Conservation (phyloP, 2,113 vertebrate species). For the Larimichthys crocea region DNA sequence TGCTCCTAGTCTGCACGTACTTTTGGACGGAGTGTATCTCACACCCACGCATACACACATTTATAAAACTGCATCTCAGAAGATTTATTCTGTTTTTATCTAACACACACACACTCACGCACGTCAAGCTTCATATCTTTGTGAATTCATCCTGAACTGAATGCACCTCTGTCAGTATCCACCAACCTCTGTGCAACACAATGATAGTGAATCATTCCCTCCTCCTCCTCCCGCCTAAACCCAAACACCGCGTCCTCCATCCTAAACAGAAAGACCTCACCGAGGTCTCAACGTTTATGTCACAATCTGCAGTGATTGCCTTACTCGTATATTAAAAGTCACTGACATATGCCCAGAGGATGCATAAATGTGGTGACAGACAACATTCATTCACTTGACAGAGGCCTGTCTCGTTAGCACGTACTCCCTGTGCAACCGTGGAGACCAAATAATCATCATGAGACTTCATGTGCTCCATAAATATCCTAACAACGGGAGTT, state of each 20-base stretch:
- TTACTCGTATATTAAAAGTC: neutral
- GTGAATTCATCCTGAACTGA: conserved; percentile 20
- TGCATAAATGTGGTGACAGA: neutral
- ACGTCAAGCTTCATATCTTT: conserved; percentile 25
- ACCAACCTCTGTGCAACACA: conserved; percentile 2
- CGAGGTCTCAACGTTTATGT: neutral
- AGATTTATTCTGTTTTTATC: neutral
- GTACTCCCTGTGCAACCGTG: neutral
- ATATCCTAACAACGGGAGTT: conserved; percentile 5
- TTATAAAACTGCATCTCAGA: neutral
- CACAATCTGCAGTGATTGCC: neutral
- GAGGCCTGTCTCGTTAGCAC: neutral
- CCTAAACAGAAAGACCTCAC: neutral
- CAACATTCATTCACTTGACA: neutral
- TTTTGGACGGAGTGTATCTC: neutral
- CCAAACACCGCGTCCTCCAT: conserved; percentile 9
- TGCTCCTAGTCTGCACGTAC: neutral
- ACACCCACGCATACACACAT: neutral
- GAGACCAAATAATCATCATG: neutral
- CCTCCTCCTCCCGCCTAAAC: neutral
- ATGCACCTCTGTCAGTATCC: neutral
- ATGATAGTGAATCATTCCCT: conserved; percentile 6
- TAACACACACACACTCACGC: conserved; percentile 7
- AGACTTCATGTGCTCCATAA: neutral
- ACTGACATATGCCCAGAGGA: neutral